These are phyloP conservation scores for Psococerastis gibbosa DNA, from an alignment of 2,888 invertebrate genomes.

Conservation along the genomic window DNA sequence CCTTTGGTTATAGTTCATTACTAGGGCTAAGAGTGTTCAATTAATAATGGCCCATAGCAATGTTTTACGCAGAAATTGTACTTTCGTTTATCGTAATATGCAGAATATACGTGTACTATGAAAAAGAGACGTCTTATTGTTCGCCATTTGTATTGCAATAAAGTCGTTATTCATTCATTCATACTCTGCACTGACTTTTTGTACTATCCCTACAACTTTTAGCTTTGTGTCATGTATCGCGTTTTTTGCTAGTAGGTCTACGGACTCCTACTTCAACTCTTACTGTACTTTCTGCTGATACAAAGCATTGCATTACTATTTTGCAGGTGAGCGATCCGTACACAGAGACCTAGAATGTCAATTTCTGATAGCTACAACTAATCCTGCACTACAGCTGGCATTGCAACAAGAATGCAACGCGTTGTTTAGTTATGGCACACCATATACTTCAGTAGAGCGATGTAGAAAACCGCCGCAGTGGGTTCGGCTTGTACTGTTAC, in stretches of 20 bases:
- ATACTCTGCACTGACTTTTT: not conserved
- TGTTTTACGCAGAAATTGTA: too few species aligned
- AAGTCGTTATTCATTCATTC: not conserved
- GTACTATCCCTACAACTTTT: not conserved
- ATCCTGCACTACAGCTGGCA: slow-evolving; percentile 38
- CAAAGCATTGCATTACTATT: slow-evolving; percentile 11
- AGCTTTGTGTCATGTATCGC: too few species aligned
- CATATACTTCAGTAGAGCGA: slow-evolving; percentile 34
- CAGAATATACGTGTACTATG: too few species aligned
- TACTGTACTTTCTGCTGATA: not conserved
- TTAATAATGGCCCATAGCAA: too few species aligned
- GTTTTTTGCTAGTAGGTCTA: too few species aligned
- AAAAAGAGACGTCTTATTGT: too few species aligned
- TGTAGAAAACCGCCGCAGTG: slow-evolving; percentile 56
- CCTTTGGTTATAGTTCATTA: too few species aligned
- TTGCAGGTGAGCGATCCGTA: slow-evolving; percentile 54
- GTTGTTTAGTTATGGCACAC: slow-evolving; percentile 38
- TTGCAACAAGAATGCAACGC: slow-evolving; percentile 55
- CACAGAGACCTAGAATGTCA: slow-evolving; percentile 87
- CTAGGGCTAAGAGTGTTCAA: too few species aligned
- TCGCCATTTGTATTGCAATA: not conserved
- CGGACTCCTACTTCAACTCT: too few species aligned
- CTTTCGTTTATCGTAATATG: too few species aligned
- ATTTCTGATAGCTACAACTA: slow-evolving; percentile 66
- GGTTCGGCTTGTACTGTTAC: slow-evolving; percentile 54